These are phyloP conservation scores for Saccopteryx leptura DNA, from an alignment of 2,113 vertebrate genomes.

Conservation along the genomic window DNA sequence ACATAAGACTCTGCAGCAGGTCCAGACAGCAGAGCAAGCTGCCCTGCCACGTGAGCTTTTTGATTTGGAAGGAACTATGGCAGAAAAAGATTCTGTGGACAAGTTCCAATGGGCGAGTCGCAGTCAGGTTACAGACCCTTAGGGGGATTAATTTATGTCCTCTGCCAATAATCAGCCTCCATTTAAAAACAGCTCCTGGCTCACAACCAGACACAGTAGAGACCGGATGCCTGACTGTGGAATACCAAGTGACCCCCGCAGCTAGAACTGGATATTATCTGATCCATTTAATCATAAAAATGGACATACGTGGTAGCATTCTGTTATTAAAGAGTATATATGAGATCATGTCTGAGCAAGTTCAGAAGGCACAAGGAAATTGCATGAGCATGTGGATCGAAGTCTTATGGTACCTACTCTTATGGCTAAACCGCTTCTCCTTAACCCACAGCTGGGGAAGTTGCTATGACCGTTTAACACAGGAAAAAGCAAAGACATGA, in stretches of 20 bases:
- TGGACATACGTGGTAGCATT: background rate
- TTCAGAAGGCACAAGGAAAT: background rate
- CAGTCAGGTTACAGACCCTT: background rate
- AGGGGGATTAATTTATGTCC: background rate
- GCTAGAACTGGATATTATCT: background rate
- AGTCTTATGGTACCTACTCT: background rate
- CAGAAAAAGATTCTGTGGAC: background rate
- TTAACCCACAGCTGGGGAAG: background rate
- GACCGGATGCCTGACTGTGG: background rate
- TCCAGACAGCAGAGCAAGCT: background rate
- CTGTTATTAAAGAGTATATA: background rate
- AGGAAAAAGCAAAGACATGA: background rate
- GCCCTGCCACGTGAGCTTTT: background rate
- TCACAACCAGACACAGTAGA: background rate
- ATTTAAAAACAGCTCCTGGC: slow-evolving; percentile 37
- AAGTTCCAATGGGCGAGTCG: background rate
- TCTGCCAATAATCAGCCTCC: background rate
- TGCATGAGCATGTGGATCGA: background rate
- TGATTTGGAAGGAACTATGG: background rate
- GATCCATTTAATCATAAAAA: background rate
- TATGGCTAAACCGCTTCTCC: background rate
- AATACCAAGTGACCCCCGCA: background rate
- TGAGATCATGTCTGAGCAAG: slow-evolving; percentile 39
- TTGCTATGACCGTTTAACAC: background rate
- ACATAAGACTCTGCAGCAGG: background rate